Conservation (phyloP, 2,797 vertebrate genomes). For the Bradypodion pumilum region DNA sequence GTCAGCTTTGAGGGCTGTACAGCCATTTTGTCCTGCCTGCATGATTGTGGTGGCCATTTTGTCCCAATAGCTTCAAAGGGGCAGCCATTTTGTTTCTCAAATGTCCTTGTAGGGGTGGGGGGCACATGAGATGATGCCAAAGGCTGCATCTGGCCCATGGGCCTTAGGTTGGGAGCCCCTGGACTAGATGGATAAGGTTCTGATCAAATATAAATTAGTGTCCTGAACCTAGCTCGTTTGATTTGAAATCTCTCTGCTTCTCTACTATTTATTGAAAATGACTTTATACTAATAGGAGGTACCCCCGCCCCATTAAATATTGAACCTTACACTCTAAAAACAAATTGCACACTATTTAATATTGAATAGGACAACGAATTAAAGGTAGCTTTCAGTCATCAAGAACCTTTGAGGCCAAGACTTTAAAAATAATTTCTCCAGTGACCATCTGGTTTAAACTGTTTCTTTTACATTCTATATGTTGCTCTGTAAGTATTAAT, state of each 20-base stretch:
- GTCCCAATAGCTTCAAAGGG: too few relatives aligned
- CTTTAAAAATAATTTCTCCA: conserved; percentile 66
- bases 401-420: conserved; percentile 47
- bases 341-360: conserved; percentile 44
- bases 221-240: not conserved
- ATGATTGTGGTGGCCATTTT: too few relatives aligned
- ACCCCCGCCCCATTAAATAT: conserved; percentile 33
- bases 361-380: conserved; percentile 51
- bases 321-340: conserved; percentile 42
- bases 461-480: conserved; percentile 62
- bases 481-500: conserved; percentile 66
- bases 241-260: conserved; percentile 4
- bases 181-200: too few relatives aligned
- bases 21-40: too few relatives aligned
- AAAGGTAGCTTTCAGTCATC: conserved; percentile 58
- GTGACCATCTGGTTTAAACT: conserved; percentile 48
- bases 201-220: too few relatives aligned
- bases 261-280: not conserved
- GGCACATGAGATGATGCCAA: too few relatives aligned
- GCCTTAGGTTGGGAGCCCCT: too few relatives aligned
- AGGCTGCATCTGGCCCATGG: too few relatives aligned
- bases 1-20: too few relatives aligned
- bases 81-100: too few relatives aligned
- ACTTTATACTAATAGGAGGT: not conserved
- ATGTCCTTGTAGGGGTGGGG: too few relatives aligned